These are phyloP conservation scores for Philotrypesis tridentata DNA, from an alignment of 1,140 invertebrate species.

Conservation along the genomic window DNA sequence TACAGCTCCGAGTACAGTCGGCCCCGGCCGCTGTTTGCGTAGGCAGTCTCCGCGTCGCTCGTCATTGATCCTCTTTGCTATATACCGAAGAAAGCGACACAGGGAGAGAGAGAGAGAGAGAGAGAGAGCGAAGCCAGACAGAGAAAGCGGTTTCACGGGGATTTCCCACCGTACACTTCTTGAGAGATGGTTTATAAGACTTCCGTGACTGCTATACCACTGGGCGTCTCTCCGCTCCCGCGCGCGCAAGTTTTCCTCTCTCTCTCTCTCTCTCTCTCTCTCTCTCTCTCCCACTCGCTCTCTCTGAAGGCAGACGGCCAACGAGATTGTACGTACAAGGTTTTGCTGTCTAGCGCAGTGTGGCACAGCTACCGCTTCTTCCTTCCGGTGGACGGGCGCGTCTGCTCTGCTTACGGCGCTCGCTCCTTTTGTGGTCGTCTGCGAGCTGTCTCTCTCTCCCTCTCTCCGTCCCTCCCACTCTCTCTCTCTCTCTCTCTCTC, in stretches of 20 bases:
- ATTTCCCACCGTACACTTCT: neutral
- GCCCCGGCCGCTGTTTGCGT: constrained; percentile 18
- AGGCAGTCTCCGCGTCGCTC: neutral
- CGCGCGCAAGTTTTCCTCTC: neutral
- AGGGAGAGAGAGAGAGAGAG: neutral
- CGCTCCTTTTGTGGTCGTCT: neutral
- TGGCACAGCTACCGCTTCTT: neutral
- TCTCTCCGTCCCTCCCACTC: no score
- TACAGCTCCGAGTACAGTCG: neutral
- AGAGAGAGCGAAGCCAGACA: neutral
- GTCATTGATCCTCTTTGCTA: constrained; percentile 45
- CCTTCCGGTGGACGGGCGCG: constrained; percentile 11
- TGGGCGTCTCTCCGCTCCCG: neutral
- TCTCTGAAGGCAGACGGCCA: neutral
- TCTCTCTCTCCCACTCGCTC: neutral
- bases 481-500: no score
- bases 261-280: neutral
- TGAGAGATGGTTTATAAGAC: constrained; percentile 45
- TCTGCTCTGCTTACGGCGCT: neutral
- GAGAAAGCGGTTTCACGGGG: constrained; percentile 24
- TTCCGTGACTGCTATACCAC: constrained; percentile 40
- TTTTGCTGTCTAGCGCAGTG: constrained; percentile 24
- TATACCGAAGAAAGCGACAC: no score
- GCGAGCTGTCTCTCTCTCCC: neutral
- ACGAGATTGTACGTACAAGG: constrained; percentile 15